Conservation (phyloP, 1,140 invertebrate genomes). For the Macrocentrus cingulum region DNA sequence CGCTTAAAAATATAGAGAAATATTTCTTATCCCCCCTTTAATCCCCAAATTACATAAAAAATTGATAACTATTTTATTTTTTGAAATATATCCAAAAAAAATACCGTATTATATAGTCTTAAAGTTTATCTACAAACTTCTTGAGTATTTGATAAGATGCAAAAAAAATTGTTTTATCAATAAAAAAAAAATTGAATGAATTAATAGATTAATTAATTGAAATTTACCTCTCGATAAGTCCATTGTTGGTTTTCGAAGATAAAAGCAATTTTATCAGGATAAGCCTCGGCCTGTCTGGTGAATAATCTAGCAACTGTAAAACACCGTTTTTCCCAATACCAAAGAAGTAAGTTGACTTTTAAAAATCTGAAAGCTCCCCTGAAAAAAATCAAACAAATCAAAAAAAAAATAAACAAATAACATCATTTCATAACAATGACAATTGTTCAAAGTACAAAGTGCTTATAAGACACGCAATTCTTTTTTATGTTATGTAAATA, state of each 20-base stretch:
- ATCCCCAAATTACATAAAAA: too few species aligned
- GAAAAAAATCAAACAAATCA: slow-evolving; percentile 27
- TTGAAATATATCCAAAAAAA: too few species aligned
- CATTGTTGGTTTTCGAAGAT: slow-evolving; percentile 72
- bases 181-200: too few species aligned
- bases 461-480: background rate
- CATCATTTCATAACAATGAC: background rate
- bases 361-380: slow-evolving; percentile 59
- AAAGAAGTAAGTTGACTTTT: slow-evolving; percentile 52
- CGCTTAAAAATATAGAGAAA: too few species aligned
- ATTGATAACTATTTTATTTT: too few species aligned
- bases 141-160: too few species aligned
- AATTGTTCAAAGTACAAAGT: background rate
- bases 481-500: too few species aligned
- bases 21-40: too few species aligned
- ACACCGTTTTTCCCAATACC: slow-evolving; percentile 59
- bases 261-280: slow-evolving; percentile 71
- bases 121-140: too few species aligned
- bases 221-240: slow-evolving; percentile 68
- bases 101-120: too few species aligned
- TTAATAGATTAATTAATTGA: background rate
- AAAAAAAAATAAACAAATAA: background rate
- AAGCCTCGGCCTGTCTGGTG: slow-evolving; percentile 58
- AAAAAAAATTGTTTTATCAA: too few species aligned
- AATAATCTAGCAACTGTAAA: slow-evolving; percentile 66